Evolutionary conservation across 2,113 vertebrate genomes (phyloP).

Genomic region (Nasalis larvatus): DNA sequence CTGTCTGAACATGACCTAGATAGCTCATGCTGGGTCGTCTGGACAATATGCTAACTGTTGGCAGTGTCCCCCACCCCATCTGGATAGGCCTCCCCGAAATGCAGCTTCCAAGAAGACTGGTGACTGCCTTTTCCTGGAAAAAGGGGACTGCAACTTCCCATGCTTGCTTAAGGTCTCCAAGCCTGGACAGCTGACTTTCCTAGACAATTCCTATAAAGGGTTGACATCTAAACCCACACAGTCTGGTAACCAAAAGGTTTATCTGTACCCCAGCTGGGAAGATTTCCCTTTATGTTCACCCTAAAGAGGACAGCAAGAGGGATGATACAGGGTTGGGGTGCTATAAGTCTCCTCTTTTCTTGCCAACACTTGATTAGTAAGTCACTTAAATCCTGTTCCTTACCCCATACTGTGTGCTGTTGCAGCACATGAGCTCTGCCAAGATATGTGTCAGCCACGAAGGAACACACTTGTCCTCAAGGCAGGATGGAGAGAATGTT

Average conservation of each 20-base stretch:
- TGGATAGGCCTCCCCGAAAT: neutral
- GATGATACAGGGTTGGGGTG: neutral
- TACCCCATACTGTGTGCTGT: neutral
- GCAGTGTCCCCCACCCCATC: neutral
- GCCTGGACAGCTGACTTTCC: neutral
- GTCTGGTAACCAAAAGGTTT: neutral
- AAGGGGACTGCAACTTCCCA: neutral
- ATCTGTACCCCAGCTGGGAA: neutral
- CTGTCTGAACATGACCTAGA: neutral
- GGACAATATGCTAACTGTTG: neutral
- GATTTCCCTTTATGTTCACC: neutral
- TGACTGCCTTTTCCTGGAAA: neutral
- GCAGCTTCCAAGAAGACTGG: neutral
- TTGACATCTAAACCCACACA: neutral
- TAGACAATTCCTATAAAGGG: neutral
- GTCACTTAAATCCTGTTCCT: neutral
- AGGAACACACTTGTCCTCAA: neutral
- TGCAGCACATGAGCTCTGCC: neutral
- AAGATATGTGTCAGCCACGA: neutral
- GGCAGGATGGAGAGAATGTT: neutral
- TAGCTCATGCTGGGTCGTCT: neutral
- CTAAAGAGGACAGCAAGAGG: neutral
- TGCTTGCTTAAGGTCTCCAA: neutral
- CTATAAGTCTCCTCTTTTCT: neutral
- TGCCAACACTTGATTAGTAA: neutral